These are phyloP conservation scores for Oncorhynchus mykiss DNA, from an alignment of 2,113 vertebrate species.

Conservation along the genomic window DNA sequence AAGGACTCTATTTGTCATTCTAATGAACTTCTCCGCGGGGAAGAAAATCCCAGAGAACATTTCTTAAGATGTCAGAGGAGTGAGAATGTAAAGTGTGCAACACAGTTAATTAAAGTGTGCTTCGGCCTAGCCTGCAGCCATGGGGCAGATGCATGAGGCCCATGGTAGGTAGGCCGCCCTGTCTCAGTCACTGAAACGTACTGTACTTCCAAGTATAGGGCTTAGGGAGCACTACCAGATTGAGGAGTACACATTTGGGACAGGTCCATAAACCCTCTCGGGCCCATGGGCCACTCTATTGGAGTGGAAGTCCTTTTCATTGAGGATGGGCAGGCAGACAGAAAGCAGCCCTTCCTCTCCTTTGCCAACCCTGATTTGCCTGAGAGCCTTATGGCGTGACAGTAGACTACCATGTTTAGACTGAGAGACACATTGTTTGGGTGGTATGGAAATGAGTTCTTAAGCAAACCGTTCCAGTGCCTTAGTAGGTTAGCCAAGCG, in stretches of 20 bases:
- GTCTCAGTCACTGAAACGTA: conserved; percentile 59
- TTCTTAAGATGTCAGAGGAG: conserved; percentile 74
- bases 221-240: conserved; percentile 54
- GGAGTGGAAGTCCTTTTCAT: neutral
- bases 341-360: neutral
- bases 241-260: conserved; percentile 21
- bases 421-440: too few species aligned
- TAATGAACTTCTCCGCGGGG: conserved; percentile 77
- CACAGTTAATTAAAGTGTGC: conserved; percentile 70
- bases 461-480: too few species aligned
- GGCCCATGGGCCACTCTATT: neutral
- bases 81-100: conserved; percentile 69
- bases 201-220: conserved; percentile 2
- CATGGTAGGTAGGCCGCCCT: conserved; percentile 22
- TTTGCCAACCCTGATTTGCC: neutral
- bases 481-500: too few species aligned
- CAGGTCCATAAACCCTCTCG: neutral
- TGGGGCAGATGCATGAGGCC: conserved; percentile 33
- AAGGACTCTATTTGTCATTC: conserved; percentile 77
- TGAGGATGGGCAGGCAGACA: neutral
- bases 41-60: conserved; percentile 73
- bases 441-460: too few species aligned
- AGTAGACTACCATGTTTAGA: too few species aligned
- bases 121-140: conserved; percentile 42
- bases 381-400: too few species aligned